Percentiles rank a stretch among this genome's conserved stretches.
These are phyloP conservation scores for Sapayoa aenigma DNA, from an alignment of 2,113 vertebrate genomes.

Conservation along the genomic window DNA sequence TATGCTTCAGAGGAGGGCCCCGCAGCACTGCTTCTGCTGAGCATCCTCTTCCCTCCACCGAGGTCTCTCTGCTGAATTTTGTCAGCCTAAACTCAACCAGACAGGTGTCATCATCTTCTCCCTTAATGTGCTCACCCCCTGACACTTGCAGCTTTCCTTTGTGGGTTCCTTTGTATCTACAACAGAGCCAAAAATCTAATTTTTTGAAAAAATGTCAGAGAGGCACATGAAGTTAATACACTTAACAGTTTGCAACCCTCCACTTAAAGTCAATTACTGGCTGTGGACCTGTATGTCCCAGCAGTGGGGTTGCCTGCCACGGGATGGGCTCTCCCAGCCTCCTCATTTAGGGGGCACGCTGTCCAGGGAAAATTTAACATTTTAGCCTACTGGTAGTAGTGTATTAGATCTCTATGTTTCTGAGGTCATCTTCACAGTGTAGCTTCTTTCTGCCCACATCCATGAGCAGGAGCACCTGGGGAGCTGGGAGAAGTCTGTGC, in stretches of 20 bases:
- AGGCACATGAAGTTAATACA: slow-evolving; percentile 20
- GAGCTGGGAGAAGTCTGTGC: neutral
- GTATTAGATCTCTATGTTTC: slow-evolving; percentile 1
- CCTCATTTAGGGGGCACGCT: neutral
- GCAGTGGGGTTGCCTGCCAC: neutral
- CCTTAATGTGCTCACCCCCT: slow-evolving; percentile 41
- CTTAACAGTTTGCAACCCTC: slow-evolving; percentile 7
- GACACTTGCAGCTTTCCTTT: slow-evolving; percentile 40
- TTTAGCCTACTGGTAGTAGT: neutral
- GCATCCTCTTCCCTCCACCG: slow-evolving; percentile 55
- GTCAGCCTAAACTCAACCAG: slow-evolving; percentile 80
- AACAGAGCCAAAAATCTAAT: slow-evolving; percentile 12
- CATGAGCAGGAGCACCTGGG: neutral
- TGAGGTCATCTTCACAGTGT: neutral
- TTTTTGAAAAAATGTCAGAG: neutral
- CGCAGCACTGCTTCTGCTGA: fast-evolving
- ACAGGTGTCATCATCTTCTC: slow-evolving; percentile 73
- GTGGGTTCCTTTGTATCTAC: neutral
- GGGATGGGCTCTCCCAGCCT: neutral
- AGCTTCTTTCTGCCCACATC: neutral
- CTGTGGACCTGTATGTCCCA: neutral
- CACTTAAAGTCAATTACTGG: neutral
- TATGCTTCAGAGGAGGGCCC: neutral
- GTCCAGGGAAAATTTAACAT: neutral
- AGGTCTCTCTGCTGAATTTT: slow-evolving; percentile 74